Base-by-base conservation (phyloP, 1,140 invertebrate species). In the Druon quercuslanigerum region DNA sequence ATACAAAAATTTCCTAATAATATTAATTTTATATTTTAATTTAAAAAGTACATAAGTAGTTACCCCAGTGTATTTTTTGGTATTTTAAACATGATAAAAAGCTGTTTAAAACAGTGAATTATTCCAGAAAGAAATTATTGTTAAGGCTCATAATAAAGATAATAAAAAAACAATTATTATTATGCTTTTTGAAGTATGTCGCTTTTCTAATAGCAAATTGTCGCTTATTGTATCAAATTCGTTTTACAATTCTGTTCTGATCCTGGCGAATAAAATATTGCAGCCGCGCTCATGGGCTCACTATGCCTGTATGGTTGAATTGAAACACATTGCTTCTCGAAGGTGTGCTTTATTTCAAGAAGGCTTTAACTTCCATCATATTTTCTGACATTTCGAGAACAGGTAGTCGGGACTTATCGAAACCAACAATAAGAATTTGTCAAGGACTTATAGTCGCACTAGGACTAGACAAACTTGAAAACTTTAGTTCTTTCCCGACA, bases 191-290 rank as follows among this genome's bases (percentile, higher is more conserved):
- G 40, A 40, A 6, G 6, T 40, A 40, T 46, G 40, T 46, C 7
- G 8, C 40, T 2, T 46, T 11, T 7, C 6, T 46, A 11, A 11
- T 46, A 11, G 11, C 9, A 46, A 46, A 46, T 9, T 46, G 7
- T 46, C 0, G 40, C 7, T 46, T 46, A 46, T 46, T 46, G 9
- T 46, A 9, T 11, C 40, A 7, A 9, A 46, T 46, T 11, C 2
- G 9, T 46, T 46, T 8, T 46, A 11, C 0, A 46, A 9, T 46
- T 9, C 56, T 57, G 20, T 19, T 25, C 19, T 25, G 19, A 20
- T 14, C 13, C 11, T 12, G 56, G 56, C 17, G 71, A 51, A 76
- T 72, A 50, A 72, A 76, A 76, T 72, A 76, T 76, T 76, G 54
- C 72, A 72, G 33, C 40, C 19, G 40, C 71, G 71, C 52, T 76